These are phyloP conservation scores for Hyposoter dolosus DNA, from an alignment of 2,888 invertebrate species.

Conservation along the genomic window DNA sequence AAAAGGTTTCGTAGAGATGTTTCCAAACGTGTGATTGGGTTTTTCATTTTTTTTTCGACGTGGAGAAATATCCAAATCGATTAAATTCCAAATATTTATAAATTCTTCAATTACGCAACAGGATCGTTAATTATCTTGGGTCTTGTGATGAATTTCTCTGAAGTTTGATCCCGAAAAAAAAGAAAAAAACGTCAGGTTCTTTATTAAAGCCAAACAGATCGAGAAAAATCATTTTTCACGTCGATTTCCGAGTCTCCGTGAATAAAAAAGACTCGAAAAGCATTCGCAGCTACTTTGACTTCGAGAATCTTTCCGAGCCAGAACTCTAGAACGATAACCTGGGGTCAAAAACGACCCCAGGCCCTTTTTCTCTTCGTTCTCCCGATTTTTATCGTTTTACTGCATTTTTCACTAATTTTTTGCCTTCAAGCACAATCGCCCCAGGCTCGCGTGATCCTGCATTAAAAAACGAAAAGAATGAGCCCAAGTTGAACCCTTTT, in stretches of 20 bases:
- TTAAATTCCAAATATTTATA: not conserved
- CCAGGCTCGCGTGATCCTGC: too few relatives aligned
- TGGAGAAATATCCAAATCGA: not conserved
- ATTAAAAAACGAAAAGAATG: too few relatives aligned
- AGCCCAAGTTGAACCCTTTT: too few relatives aligned
- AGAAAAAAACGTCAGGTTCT: not conserved
- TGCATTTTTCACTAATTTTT: too few relatives aligned
- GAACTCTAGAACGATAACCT: too few relatives aligned
- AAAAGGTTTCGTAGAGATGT: not conserved
- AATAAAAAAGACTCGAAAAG: not conserved
- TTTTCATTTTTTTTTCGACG: too few relatives aligned
- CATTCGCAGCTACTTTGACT: not conserved
- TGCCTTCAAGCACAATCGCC: too few relatives aligned
- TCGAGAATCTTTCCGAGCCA: not conserved
- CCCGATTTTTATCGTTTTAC: too few relatives aligned
- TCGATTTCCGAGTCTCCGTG: not conserved
- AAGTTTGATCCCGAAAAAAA: not conserved
- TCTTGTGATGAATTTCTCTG: not conserved
- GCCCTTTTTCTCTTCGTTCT: too few relatives aligned
- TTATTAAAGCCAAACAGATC: not conserved
- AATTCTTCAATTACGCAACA: not conserved
- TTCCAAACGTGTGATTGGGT: not conserved
- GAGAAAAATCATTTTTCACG: slow-evolving; percentile 9
- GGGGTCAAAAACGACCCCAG: too few relatives aligned
- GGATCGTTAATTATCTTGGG: not conserved